Evolutionary conservation across 1,140 invertebrate genomes (phyloP).

Genomic region (Chymomyza costata): DNA sequence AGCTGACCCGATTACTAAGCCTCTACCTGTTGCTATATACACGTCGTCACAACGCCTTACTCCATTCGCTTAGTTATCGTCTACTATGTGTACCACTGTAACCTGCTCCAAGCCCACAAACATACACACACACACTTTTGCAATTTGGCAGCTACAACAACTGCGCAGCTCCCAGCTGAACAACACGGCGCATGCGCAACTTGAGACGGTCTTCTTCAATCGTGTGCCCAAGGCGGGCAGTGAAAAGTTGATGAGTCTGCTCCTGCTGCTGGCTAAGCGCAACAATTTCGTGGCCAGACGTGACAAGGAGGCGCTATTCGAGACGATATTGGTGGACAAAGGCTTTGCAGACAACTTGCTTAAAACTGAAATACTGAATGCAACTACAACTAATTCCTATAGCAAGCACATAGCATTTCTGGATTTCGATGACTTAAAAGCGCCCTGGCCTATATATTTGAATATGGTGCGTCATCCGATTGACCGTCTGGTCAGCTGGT

Average conservation of each 20-base stretch:
- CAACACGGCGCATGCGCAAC: conserved; percentile 84
- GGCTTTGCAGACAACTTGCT: conserved; percentile 82
- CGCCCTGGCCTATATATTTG: conserved; percentile 89
- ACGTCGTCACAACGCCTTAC: conserved; percentile 22
- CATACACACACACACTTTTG: conserved; percentile 55
- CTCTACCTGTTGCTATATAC: conserved; percentile 1
- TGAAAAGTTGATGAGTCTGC: conserved; percentile 91
- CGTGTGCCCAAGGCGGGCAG: conserved; percentile 90
- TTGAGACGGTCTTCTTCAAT: conserved; percentile 91
- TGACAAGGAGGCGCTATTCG: conserved; percentile 87
- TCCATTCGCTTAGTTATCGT: conserved; percentile 11
- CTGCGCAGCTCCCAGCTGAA: conserved; percentile 79
- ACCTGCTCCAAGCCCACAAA: conserved; percentile 30
- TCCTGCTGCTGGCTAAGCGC: conserved; percentile 82
- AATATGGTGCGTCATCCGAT: conserved; percentile 92
- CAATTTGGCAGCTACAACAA: conserved; percentile 56
- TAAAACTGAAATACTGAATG: conserved; percentile 77
- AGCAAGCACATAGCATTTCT: conserved; percentile 89
- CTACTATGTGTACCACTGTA: conserved; percentile 29
- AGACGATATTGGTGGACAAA: conserved; percentile 77
- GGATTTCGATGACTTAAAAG: conserved; percentile 84
- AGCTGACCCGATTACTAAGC: conserved; percentile 19
- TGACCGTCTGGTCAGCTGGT: conserved; percentile 92
- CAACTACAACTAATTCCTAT: conserved; percentile 78
- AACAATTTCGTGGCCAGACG: conserved; percentile 89